phyloP scores from a whole-genome alignment of 2,888 invertebrate genomes.

The Altica lythri region DNA sequence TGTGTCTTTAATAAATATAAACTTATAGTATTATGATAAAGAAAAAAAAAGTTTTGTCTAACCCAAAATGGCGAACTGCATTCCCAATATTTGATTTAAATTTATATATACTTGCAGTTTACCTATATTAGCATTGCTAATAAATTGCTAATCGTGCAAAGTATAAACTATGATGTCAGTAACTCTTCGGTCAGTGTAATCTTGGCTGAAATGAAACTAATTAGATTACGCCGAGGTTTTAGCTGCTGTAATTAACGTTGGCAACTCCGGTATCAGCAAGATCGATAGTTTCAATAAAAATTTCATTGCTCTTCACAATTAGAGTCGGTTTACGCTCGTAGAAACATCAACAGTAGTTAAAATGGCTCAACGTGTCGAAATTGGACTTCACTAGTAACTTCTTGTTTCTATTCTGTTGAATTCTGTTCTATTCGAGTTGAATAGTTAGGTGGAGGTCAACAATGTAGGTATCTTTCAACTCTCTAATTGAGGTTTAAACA shows the following conservation, averaged over 20 bases:
- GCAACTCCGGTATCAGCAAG: constrained; percentile 12
- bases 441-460: too few species aligned
- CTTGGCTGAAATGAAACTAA: background rate
- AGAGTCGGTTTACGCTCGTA: constrained; percentile 16
- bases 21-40: too few species aligned
- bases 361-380: background rate
- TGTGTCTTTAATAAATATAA: too few species aligned
- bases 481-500: too few species aligned
- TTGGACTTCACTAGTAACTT: background rate
- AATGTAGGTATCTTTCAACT: too few species aligned
- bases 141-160: too few species aligned
- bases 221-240: constrained; percentile 8
- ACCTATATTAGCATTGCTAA: too few species aligned
- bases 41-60: too few species aligned
- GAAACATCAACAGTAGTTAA: background rate
- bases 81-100: too few species aligned
- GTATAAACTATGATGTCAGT: too few species aligned
- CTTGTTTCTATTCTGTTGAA: background rate
- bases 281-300: constrained; percentile 30
- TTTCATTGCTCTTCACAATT: constrained; percentile 24
- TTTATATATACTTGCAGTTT: too few species aligned
- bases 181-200: constrained; percentile 1
- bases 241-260: constrained; percentile 20
- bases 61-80: too few species aligned
- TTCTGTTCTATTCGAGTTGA: background rate